Conservation (phyloP, 2,888 invertebrate species). For the Rapana venosa region DNA sequence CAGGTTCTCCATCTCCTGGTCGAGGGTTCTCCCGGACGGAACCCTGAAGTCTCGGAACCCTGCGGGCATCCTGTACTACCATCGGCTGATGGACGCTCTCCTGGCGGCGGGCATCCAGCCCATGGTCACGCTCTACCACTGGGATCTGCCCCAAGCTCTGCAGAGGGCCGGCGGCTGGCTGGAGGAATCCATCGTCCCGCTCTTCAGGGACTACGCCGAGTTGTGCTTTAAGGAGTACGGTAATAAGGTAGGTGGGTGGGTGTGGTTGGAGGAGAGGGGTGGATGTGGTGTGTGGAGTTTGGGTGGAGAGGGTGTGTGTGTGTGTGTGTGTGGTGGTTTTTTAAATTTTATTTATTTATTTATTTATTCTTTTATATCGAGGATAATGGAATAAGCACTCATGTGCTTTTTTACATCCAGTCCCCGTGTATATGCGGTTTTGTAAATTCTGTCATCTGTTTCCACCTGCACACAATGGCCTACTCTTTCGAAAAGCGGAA, state of each 20-base stretch:
- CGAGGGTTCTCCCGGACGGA: constrained; percentile 85
- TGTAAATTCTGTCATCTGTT: too few relatives aligned
- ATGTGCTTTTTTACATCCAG: too few relatives aligned
- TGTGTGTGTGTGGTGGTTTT: too few relatives aligned
- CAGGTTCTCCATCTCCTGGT: constrained; percentile 84
- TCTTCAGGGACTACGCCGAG: constrained; percentile 77
- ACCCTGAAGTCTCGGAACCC: constrained; percentile 81
- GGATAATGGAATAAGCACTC: too few relatives aligned
- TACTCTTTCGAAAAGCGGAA: too few relatives aligned
- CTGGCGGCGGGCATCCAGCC: constrained; percentile 82
- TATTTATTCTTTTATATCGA: too few relatives aligned
- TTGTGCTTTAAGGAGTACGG: constrained; percentile 77
- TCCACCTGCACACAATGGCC: too few relatives aligned
- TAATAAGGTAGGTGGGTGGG: constrained; percentile 71
- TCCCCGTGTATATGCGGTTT: too few relatives aligned
- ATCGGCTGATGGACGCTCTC: constrained; percentile 86
- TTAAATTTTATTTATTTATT: too few relatives aligned
- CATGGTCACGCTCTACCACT: constrained; percentile 81
- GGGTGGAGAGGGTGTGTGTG: too few relatives aligned
- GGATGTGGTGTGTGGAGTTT: too few relatives aligned
- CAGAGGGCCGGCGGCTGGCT: constrained; percentile 78
- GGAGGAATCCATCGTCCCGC: constrained; percentile 68
- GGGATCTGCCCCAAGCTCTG: constrained; percentile 78
- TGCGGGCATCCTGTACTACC: constrained; percentile 87
- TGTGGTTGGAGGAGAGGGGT: too few relatives aligned